Evolutionary conservation across 2,888 invertebrate species (phyloP).

Genomic region (Eristalis intricaria): DNA sequence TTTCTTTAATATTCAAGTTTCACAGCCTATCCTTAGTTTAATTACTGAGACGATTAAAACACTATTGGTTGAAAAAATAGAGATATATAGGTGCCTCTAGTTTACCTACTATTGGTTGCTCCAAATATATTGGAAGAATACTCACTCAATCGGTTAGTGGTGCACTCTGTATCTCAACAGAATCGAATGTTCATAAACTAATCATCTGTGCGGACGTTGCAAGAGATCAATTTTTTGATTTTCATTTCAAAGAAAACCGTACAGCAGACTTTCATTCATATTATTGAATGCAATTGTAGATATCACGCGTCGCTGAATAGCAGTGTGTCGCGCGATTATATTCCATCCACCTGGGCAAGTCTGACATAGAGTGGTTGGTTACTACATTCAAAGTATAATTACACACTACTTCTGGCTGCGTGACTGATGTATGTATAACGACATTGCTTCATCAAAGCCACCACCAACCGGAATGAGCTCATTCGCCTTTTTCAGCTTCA

Average conservation of each 20-base stretch:
- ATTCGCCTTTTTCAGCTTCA: conserved; percentile 46
- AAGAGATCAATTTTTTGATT: background rate
- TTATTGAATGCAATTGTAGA: background rate
- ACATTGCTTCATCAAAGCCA: conserved; percentile 17
- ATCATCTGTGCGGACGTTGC: too few species aligned
- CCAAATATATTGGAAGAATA: background rate
- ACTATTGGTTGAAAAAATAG: too few species aligned
- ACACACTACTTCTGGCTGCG: background rate
- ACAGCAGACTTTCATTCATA: background rate
- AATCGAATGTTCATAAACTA: too few species aligned
- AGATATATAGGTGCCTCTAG: too few species aligned
- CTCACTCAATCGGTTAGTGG: background rate
- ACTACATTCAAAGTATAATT: conserved; percentile 2
- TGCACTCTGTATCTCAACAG: background rate
- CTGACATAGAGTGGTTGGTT: background rate
- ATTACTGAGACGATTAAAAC: too few species aligned
- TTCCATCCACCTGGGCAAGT: background rate
- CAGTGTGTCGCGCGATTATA: background rate
- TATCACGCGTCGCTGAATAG: background rate
- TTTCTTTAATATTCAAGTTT: too few species aligned
- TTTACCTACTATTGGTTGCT: too few species aligned
- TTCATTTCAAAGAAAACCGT: background rate
- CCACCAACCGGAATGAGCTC: conserved; percentile 47
- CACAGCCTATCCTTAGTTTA: too few species aligned
- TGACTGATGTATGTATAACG: conserved; percentile 39